Evolutionary conservation across 2,113 vertebrate genomes (phyloP).

Genomic region (Mesoclemmys tuberculata): DNA sequence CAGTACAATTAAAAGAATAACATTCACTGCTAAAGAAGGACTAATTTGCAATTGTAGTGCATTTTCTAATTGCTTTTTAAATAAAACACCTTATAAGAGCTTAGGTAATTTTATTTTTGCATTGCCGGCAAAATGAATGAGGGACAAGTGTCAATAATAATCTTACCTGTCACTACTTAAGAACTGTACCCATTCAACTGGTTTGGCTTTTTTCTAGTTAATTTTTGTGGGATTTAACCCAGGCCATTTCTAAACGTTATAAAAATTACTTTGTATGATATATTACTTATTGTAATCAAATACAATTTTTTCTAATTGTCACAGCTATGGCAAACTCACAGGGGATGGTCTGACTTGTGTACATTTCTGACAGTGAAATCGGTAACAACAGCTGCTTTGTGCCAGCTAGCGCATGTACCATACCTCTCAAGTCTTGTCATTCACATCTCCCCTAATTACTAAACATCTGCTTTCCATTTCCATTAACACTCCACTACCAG

Average conservation of each 20-base stretch:
- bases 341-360: slow-evolving; percentile 94
- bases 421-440: slow-evolving; percentile 96
- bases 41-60: neutral
- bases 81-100: neutral
- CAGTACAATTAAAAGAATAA: neutral
- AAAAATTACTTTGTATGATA: slow-evolving; percentile 60
- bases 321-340: slow-evolving; percentile 79
- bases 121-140: neutral
- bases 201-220: neutral
- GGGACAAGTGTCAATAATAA: neutral
- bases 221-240: slow-evolving; percentile 8
- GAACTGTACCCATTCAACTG: neutral
- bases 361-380: slow-evolving; percentile 93
- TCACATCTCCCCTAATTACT: slow-evolving; percentile 99
- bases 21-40: neutral
- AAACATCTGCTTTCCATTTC: slow-evolving; percentile 99
- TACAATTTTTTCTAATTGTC: slow-evolving; percentile 83
- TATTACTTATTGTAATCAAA: slow-evolving; percentile 84
- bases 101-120: neutral
- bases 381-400: slow-evolving; percentile 93
- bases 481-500: slow-evolving; percentile 94
- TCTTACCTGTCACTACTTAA: slow-evolving; percentile 8
- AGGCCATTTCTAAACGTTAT: slow-evolving; percentile 21
- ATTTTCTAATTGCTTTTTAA: neutral
- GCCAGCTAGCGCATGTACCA: slow-evolving; percentile 90